Evolutionary conservation across 2,797 vertebrate species (phyloP), one percentile per base, ranked within the genome.

Genomic region (Coreius guichenoti): DNA sequence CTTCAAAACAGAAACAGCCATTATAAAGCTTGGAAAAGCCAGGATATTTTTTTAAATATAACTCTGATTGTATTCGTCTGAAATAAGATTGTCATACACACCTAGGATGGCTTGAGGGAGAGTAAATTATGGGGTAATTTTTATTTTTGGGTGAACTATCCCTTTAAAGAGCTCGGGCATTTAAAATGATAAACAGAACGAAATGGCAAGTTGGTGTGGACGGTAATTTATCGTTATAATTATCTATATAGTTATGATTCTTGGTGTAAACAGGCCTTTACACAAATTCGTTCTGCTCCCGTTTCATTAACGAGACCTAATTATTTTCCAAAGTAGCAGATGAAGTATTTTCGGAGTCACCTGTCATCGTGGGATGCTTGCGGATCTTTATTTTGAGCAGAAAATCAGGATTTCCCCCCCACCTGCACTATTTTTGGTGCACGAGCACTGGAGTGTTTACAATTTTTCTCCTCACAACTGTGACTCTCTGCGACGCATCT

Each of bases 391-490:
- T 82, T 21, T 61, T 39, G 9, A 84, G 45, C 70, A 39, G 83
- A 65, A 83, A 21, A 76, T 61, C 56, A 79, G 81, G 75, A 85
- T 80, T 39, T 36, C 3, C 39, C 39, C 61, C 33, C 67, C 83
- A 78, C 63, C 72, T 78, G 82, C 82, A 87, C 86, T 87, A 74
- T 86, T 58, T 88, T 70, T 82, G 75, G 86, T 74, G 80, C 80
- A 82, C 63, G 21, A 87, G 83, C 87, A 82, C 86, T 80, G 33
- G 54, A 87, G 80, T 61, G 65, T 87, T 80, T 87, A 82, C 81
- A 73, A 76, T 47, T 43, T 65, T 63, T 83, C 39, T 17, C 82
- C 49, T 83, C 70, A 86, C 84, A 67, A 81, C 84, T 81, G 84
- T 86, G 84, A 86, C 79, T 81, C 26, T 80, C 14, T 81, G 63